A percentile compares a stretch with the other conserved stretches of the same genome.
Evolutionary conservation across 1,140 invertebrate genomes (phyloP).

Genomic region (Papilio aristodemus): DNA sequence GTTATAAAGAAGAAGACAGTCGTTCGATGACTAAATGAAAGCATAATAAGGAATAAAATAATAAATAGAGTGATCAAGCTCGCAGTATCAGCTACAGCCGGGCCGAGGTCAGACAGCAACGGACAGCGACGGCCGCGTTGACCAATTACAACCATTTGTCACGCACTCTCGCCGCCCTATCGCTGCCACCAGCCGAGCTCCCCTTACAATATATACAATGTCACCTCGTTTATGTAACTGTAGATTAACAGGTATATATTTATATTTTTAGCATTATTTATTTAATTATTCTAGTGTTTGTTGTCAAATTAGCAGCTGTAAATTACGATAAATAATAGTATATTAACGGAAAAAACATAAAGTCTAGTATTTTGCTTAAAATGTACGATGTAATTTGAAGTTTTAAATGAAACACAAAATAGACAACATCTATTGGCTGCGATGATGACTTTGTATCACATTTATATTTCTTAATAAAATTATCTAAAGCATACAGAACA

Average conservation of each 20-base stretch:
- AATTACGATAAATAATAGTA: too few species aligned
- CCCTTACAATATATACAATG: slow-evolving; percentile 9
- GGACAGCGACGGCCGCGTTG: slow-evolving; percentile 48
- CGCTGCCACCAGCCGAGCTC: slow-evolving; percentile 42
- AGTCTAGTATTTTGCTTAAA: too few species aligned
- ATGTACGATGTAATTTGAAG: too few species aligned
- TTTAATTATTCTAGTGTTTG: too few species aligned
- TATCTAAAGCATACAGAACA: neutral
- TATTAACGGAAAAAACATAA: too few species aligned
- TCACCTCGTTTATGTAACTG: neutral
- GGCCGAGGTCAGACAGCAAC: slow-evolving; percentile 32
- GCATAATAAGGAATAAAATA: slow-evolving; percentile 16
- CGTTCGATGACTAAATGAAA: neutral
- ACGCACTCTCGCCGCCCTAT: slow-evolving; percentile 48
- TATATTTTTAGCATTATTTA: too few species aligned
- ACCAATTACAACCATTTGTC: slow-evolving; percentile 64
- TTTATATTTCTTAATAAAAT: too few species aligned
- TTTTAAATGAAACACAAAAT: too few species aligned
- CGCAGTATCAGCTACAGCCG: slow-evolving; percentile 19
- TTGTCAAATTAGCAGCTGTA: too few species aligned
- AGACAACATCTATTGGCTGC: too few species aligned
- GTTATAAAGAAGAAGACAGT: neutral
- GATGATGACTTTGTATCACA: too few species aligned
- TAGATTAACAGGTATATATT: neutral
- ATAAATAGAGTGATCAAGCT: slow-evolving; percentile 17